phyloP scores from a whole-genome alignment of 2,113 vertebrate species.

The Brachypteracias leptosomus region DNA sequence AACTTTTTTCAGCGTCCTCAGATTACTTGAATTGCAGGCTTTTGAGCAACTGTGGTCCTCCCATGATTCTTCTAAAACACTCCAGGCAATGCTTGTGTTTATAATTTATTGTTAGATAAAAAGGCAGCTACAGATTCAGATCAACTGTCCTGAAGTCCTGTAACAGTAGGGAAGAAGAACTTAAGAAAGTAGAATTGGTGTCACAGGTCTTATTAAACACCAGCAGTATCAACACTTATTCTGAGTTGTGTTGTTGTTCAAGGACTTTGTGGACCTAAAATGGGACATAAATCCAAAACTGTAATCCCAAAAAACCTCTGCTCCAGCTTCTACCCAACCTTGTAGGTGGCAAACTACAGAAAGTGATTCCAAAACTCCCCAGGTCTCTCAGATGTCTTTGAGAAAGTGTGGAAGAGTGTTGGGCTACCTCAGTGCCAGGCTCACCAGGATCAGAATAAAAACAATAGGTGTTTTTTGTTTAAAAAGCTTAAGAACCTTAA shows the following conservation, averaged over 20 bases:
- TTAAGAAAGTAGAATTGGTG: background rate
- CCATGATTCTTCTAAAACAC: constrained; percentile 3
- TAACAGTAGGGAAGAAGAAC: background rate
- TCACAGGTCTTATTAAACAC: background rate
- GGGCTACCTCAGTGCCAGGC: background rate
- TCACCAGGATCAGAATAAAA: background rate
- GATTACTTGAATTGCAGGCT: constrained; percentile 32
- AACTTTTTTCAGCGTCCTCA: constrained; percentile 23
- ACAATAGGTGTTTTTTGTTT: background rate
- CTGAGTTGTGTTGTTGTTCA: background rate
- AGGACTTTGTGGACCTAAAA: background rate
- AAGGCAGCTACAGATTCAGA: constrained; percentile 1
- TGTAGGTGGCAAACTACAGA: background rate
- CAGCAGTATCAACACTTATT: background rate
- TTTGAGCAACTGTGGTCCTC: constrained; percentile 46
- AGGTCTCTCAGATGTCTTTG: background rate
- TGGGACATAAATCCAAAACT: background rate
- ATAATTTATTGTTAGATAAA: constrained; percentile 47
- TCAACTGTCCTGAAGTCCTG: background rate
- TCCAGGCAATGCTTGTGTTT: constrained; percentile 22
- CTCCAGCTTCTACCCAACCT: background rate
- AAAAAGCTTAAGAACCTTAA: background rate
- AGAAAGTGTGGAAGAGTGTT: background rate
- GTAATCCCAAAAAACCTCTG: background rate
- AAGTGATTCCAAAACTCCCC: background rate